These are phyloP conservation scores for Ranitomeya imitator DNA, from an alignment of 2,113 vertebrate genomes.

Conservation along the genomic window DNA sequence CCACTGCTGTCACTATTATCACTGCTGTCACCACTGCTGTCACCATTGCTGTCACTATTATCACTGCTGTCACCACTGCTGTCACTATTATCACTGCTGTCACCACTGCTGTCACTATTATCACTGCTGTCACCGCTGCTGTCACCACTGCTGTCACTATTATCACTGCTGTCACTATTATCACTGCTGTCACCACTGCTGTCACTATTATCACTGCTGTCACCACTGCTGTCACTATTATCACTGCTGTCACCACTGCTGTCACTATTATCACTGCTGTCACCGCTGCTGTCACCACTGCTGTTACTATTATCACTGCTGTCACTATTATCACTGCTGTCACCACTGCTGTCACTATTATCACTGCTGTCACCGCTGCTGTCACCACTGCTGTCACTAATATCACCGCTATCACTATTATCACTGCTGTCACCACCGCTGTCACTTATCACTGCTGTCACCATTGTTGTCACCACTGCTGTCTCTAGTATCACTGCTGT, in stretches of 20 bases:
- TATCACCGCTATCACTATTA: not conserved
- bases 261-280: not conserved
- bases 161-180: not conserved
- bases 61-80: no score
- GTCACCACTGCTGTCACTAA: not conserved
- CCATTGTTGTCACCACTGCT: not conserved
- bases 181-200: not conserved
- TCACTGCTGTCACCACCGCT: not conserved
- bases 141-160: not conserved
- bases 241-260: not conserved
- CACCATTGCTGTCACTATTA: no score
- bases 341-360: not conserved
- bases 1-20: no score
- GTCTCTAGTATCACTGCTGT: not conserved
- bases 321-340: not conserved
- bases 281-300: not conserved
- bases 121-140: not conserved
- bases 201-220: not conserved
- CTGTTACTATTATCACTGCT: not conserved
- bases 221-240: not conserved
- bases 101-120: conserved; percentile 4
- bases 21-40: not conserved
- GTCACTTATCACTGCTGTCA: not conserved
- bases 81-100: not conserved
- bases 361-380: not conserved